These are phyloP conservation scores for Agrochola circellaris DNA, from an alignment of 2,888 invertebrate genomes.

Conservation along the genomic window DNA sequence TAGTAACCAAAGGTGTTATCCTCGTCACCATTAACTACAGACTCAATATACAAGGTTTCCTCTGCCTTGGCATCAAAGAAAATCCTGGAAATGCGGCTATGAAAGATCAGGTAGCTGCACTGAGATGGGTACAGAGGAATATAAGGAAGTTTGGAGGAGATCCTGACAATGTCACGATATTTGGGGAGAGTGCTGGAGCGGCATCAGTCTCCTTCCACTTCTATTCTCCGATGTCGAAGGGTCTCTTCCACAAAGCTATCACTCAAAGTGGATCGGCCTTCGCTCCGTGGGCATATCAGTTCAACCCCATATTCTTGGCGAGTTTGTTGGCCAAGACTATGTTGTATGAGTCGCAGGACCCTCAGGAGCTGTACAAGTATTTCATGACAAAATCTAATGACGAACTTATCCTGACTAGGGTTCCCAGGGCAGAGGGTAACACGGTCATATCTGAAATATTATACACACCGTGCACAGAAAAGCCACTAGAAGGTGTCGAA, in stretches of 20 bases:
- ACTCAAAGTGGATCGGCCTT: constrained; percentile 84
- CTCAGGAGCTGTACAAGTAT: constrained; percentile 77
- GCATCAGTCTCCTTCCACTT: constrained; percentile 81
- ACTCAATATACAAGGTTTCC: constrained; percentile 82
- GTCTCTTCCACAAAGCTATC: constrained; percentile 84
- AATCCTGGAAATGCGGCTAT: constrained; percentile 84
- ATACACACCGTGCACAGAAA: constrained; percentile 81
- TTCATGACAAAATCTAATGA: constrained; percentile 77
- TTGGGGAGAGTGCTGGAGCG: constrained; percentile 86
- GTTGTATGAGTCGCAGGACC: constrained; percentile 75
- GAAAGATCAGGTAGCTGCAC: constrained; percentile 83
- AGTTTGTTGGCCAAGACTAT: constrained; percentile 80
- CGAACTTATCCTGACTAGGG: constrained; percentile 79
- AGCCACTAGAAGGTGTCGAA: constrained; percentile 79
- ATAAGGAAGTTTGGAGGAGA: constrained; percentile 82
- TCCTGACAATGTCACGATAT: constrained; percentile 80
- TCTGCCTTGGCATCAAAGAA: constrained; percentile 81
- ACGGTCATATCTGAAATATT: constrained; percentile 77
- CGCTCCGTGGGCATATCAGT: constrained; percentile 81
- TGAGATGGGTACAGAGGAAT: constrained; percentile 81
- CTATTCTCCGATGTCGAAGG: constrained; percentile 83
- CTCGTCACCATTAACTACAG: constrained; percentile 84
- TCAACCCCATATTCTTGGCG: constrained; percentile 78
- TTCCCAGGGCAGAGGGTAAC: constrained; percentile 78
- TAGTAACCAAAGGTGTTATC: constrained; percentile 80